phyloP scores from a whole-genome alignment of 2,888 invertebrate species.

The Luffia ferchaultella region DNA sequence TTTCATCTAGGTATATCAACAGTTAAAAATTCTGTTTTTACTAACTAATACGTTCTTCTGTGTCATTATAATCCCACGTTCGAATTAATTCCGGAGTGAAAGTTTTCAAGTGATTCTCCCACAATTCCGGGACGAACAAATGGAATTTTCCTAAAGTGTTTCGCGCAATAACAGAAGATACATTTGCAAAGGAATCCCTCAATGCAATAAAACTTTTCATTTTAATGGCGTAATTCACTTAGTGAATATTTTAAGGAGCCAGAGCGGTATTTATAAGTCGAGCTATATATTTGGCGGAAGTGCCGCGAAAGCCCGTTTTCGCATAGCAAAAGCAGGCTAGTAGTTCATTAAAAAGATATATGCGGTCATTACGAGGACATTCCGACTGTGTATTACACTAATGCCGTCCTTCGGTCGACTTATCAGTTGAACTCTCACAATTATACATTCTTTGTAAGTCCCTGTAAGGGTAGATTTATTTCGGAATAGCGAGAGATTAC shows the following conservation, averaged over 20 bases:
- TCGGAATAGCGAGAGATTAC: background rate
- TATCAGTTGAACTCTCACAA: constrained; percentile 21
- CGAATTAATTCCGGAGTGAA: too few relatives aligned
- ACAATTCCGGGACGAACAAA: constrained; percentile 16
- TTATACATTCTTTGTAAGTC: background rate
- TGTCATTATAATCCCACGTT: too few relatives aligned
- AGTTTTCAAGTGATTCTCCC: constrained; percentile 2
- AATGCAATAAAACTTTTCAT: constrained; percentile 22
- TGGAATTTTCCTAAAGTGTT: constrained; percentile 12
- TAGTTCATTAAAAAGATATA: constrained; percentile 60
- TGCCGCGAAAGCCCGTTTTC: constrained; percentile 35
- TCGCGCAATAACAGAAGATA: constrained; percentile 12
- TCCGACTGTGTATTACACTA: constrained; percentile 34
- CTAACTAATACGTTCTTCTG: too few relatives aligned
- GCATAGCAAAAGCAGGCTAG: constrained; percentile 37
- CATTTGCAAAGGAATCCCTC: constrained; percentile 4
- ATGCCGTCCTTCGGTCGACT: constrained; percentile 28
- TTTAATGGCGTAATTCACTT: constrained; percentile 39
- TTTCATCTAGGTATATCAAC: background rate
- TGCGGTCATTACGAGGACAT: constrained; percentile 50
- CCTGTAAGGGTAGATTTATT: background rate
- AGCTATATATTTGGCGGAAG: constrained; percentile 34
- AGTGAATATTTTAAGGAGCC: constrained; percentile 27
- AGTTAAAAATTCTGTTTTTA: too few relatives aligned
- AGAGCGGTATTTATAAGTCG: constrained; percentile 30